Conservation (phyloP, 2,113 vertebrate species). For the Ptilorrhoa leucosticta region DNA sequence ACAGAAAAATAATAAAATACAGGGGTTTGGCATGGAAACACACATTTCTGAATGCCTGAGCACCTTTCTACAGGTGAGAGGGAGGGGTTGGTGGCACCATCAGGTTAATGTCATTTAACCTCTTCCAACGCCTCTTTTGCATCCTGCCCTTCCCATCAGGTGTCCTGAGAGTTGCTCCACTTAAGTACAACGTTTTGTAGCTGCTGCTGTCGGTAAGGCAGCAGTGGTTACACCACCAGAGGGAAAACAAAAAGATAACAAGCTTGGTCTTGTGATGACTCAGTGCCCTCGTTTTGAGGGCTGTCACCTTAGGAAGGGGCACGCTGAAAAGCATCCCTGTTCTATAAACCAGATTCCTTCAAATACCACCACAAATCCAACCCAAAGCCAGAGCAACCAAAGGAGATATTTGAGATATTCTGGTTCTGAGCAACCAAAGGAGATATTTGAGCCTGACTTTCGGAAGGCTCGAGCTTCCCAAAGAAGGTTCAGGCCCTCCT, state of each 20-base stretch:
- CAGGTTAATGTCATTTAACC: not conserved
- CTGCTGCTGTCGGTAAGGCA: rapidly evolving
- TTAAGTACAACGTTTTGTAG: too few relatives aligned
- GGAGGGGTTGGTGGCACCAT: not conserved
- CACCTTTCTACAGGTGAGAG: not conserved
- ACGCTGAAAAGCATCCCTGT: not conserved
- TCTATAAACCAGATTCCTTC: not conserved
- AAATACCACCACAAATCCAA: not conserved
- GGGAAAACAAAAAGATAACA: not conserved
- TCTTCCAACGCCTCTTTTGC: not conserved
- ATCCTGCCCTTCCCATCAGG: not conserved
- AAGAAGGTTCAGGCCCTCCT: not conserved
- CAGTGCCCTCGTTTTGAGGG: not conserved
- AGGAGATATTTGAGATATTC: not conserved
- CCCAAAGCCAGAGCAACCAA: not conserved
- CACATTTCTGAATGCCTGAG: not conserved
- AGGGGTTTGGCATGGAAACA: not conserved
- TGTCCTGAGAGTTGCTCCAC: not conserved
- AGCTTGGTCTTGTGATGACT: not conserved
- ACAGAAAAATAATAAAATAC: not conserved
- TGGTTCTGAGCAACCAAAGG: not conserved
- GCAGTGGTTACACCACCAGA: not conserved
- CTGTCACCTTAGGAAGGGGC: not conserved
- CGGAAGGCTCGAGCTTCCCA: not conserved
- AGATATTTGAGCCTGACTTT: not conserved